Evolutionary conservation across 1,140 invertebrate species (phyloP).

Genomic region (Drosophila oshimai): DNA sequence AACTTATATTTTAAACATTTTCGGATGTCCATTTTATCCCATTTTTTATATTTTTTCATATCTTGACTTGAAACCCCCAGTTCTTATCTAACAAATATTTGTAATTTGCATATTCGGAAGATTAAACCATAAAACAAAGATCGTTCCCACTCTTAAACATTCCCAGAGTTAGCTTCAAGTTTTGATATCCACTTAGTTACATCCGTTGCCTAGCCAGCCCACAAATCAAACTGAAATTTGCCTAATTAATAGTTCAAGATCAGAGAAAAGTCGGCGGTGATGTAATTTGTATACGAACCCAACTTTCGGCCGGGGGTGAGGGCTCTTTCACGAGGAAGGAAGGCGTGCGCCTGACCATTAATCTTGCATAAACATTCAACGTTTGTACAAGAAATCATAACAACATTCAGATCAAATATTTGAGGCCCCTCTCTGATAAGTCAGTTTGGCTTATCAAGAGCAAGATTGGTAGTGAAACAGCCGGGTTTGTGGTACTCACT

Average conservation of each 20-base stretch:
- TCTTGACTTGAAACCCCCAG: background rate
- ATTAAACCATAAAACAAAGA: background rate
- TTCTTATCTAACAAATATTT: background rate
- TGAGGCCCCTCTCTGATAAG: conserved; percentile 52
- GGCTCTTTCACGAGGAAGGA: conserved; percentile 22
- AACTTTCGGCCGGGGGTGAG: background rate
- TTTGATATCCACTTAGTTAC: conserved; percentile 11
- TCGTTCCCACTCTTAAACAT: conserved; percentile 19
- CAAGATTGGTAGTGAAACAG: background rate
- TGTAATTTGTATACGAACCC: conserved; percentile 33
- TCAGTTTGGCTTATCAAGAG: conserved; percentile 47
- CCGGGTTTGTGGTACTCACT: background rate
- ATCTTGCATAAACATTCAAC: conserved; percentile 72
- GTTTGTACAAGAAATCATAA: conserved; percentile 62
- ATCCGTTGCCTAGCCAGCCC: conserved; percentile 51
- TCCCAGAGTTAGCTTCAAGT: conserved; percentile 1
- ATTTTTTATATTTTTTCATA: too few relatives aligned
- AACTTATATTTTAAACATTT: too few relatives aligned
- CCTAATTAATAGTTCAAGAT: conserved; percentile 65
- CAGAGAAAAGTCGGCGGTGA: conserved; percentile 16
- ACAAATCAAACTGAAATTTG: conserved; percentile 49
- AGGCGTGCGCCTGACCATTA: conserved; percentile 77
- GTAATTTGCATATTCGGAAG: background rate
- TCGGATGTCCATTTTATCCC: too few relatives aligned
- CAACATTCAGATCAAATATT: conserved; percentile 64